Evolutionary conservation across 1,140 invertebrate species (phyloP), one percentile per base, ranked within the genome.

Genomic region (Oryzaephilus surinamensis): DNA sequence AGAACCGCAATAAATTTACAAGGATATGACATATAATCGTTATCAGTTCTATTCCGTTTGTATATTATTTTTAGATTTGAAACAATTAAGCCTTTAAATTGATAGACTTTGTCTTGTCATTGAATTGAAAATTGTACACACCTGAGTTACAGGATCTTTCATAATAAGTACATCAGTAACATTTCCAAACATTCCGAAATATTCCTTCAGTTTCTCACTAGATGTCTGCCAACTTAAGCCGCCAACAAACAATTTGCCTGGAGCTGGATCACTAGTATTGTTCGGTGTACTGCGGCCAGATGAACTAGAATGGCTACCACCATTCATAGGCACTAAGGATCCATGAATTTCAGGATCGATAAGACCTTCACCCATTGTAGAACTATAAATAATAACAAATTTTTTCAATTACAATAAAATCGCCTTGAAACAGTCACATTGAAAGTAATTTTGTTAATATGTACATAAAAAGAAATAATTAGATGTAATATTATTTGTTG

Each of bases 141-240:
- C 88, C 84, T 91, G 86, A 43, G 87, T 91, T 10, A 91, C 79
- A 2, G 87, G 87, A 69, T 92, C 87, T 72, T 91, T 92, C 86
- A 91, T 91, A 52, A 92, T 90, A 31, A 91, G 76, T 28, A 91
- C 87, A 60, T 92, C 87, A n/a, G 85, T 85, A 40, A 92, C 86
- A 3, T 81, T 79, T 33, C 88, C 88, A 53, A 90, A 93, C 78
- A 89, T 88, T 34, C 81, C 80, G 55, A 93, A 93, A 59, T 93
- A 91, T 48, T 90, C 84, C 50, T 83, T 72, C 5, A 93, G 71
- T 60, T 90, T 91, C 60, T 93, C 87, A 20, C 83, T 83, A 50
- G 84, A 87, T 11, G 88, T 92, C 62, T 90, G 85, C 87, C 87
- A 92, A 54, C 84, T 89, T 23, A 91, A 73, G 0, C 88, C 87